A percentile compares a stretch with the other conserved stretches of the same genome.
Conservation (phyloP, 2,113 vertebrate genomes). For the Nanorana parkeri region DNA sequence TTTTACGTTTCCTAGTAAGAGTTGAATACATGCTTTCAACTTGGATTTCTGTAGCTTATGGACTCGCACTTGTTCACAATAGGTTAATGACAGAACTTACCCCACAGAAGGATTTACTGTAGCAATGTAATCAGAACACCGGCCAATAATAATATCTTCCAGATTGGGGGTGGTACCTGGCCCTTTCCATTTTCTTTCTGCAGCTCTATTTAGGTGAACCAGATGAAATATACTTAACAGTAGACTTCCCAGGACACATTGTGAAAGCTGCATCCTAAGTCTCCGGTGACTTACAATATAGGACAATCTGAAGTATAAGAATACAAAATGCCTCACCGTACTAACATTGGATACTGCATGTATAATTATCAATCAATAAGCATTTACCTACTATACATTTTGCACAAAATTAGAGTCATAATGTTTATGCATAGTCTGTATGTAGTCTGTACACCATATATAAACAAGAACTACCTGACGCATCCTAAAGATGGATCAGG, state of each 20-base stretch:
- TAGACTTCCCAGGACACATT: conserved; percentile 42
- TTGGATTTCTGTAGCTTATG: not conserved
- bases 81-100: conserved; percentile 64
- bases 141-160: conserved; percentile 71
- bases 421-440: no score
- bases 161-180: conserved; percentile 68
- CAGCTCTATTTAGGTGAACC: not conserved
- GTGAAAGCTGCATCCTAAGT: not conserved
- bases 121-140: conserved; percentile 70
- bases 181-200: conserved; percentile 64
- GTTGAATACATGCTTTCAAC: not conserved
- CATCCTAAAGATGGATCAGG: no score
- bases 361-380: no score
- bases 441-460: no score
- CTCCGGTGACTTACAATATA: not conserved
- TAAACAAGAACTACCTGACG: no score
- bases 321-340: no score
- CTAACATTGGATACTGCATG: no score
- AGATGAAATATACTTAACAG: conserved; percentile 35
- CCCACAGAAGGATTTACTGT: conserved; percentile 64
- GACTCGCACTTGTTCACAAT: no score
- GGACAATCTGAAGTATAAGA: not conserved
- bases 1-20: no score
- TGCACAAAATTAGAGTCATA: no score
- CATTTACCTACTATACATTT: no score